Base-by-base conservation (phyloP, 2,797 vertebrate genomes). In the Megalops cyprinoides region DNA sequence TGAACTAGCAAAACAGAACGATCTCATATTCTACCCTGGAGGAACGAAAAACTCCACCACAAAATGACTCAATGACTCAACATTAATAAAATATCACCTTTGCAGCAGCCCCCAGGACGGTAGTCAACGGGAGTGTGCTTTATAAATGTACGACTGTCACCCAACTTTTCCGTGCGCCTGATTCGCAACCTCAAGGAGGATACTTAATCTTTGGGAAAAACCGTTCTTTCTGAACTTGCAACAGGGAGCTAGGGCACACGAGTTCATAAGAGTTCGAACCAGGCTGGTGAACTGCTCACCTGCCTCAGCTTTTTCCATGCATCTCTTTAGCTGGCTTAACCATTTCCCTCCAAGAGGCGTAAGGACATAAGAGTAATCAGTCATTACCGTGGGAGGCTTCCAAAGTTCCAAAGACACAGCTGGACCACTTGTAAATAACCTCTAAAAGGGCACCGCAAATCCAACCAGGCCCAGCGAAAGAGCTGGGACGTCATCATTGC, bases 51-150 rank as follows among this genome's bases (percentile, higher is more conserved):
- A 53, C 49, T 28, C 78, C 49, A 49, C 5, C 28, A 9, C 78
- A 55, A 74, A 53, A 60, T 7, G 7, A 74, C 82, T 46, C 15
- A 4, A 23, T 3, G 28, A 74, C 82, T 46, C 15, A 3, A 9
- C 55, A 83, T 80, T 74, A 80, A 81, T 78, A 23, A 78, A 75
- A 74, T 25, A 81, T 81, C 1, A 15, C 14, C 48, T 56, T 14
- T 25, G 10, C 53, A 18, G 12, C 55, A 65, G 1, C 14, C 28
- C 71, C n/a, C 37, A 25, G 74, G 20, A 53, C 28, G 15, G n/a
- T 23, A 51, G 37, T 4, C n/a, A 56, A 53, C 51, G 44, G 51
- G 62, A 51, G 34, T 3, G 39, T 5, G 67, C 37, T 37, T 79
- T 28, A 74, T 14, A 55, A 73, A 65, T 48, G 44, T 5, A n/a